These are phyloP conservation scores for Drosophila tristis DNA, from an alignment of 1,140 invertebrate species.

Conservation along the genomic window DNA sequence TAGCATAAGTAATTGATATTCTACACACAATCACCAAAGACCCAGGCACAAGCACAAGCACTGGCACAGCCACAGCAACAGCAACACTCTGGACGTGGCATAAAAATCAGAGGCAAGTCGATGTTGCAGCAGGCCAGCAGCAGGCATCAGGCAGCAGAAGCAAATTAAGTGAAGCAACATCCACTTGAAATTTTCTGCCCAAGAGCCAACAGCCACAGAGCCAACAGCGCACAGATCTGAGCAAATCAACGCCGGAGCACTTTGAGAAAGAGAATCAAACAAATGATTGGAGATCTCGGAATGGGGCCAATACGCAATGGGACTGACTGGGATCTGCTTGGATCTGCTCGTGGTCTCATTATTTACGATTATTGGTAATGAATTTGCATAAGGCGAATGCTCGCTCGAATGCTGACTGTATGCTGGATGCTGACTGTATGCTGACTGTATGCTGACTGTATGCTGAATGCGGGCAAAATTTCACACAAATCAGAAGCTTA, in stretches of 20 bases:
- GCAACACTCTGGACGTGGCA: conserved; percentile 31
- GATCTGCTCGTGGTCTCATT: conserved; percentile 69
- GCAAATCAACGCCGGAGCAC: background rate
- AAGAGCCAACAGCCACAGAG: too few relatives aligned
- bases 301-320: conserved; percentile 41
- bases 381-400: conserved; percentile 65
- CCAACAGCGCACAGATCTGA: background rate
- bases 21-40: conserved; percentile 74
- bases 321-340: conserved; percentile 1
- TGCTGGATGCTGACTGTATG: conserved; percentile 1
- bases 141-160: too few relatives aligned
- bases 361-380: conserved; percentile 73
- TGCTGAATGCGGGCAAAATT: conserved; percentile 40
- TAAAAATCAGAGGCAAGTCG: conserved; percentile 21
- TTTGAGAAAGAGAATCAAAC: conserved; percentile 8
- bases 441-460: conserved; percentile 25
- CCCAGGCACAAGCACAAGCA: conserved; percentile 9
- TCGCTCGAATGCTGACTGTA: conserved; percentile 42
- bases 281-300: conserved; percentile 40
- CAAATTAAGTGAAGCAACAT: conserved; percentile 65
- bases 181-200: too few relatives aligned
- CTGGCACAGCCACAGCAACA: conserved; percentile 11
- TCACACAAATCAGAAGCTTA: conserved; percentile 81
- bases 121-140: conserved; percentile 19
- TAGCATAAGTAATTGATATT: conserved; percentile 84